Evolutionary conservation across 2,113 vertebrate species (phyloP), one percentile per base, ranked within the genome.

Genomic region (Bubo blakistoni): DNA sequence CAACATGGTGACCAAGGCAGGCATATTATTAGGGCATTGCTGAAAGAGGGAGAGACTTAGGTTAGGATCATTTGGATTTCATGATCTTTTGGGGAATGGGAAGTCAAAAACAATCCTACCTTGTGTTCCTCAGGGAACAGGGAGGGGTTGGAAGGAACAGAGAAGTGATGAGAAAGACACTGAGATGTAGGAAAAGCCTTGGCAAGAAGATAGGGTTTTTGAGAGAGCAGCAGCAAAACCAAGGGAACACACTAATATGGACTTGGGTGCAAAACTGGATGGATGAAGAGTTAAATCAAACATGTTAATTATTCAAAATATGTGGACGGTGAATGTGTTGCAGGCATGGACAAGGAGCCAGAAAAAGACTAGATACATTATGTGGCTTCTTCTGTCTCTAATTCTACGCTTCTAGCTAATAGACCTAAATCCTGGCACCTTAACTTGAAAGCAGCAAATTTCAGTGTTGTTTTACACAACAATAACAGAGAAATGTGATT

Each of bases 191-290:
- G 65, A 62, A 67, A 67, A 84, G n/a, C 21, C 20, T 40, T 6
- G 30, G 22, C 27, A 59, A 85, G 71, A 42, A 30, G 18, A 16
- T 22, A 51, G 7, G 1, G 6, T 2, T 1, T 7, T 54, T 30
- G 42, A 58, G 44, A 55, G 13, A 76, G 49, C 51, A 67, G 29
- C 59, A 85, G 34, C 30, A 81, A 70, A 77, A 6, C 14, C 21
- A 15, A 32, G 24, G 47, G 52, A 29, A 63, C 15, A 38, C 38
- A 34, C 54, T 24, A 34, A 69, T n/a, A 61, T 4, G 54, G 27
- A 49, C 26, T 62, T 1, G 0, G 6, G 5, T 27, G 36, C 25
- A 83, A 74, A 81, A 44, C 8, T 26, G 34, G 21, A 29, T 0
- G 0, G 63, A 47, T 62, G 30, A 30, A 67, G 30, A 46, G 24